Conservation (phyloP, 2,113 vertebrate genomes). For the Tupaia tana region DNA sequence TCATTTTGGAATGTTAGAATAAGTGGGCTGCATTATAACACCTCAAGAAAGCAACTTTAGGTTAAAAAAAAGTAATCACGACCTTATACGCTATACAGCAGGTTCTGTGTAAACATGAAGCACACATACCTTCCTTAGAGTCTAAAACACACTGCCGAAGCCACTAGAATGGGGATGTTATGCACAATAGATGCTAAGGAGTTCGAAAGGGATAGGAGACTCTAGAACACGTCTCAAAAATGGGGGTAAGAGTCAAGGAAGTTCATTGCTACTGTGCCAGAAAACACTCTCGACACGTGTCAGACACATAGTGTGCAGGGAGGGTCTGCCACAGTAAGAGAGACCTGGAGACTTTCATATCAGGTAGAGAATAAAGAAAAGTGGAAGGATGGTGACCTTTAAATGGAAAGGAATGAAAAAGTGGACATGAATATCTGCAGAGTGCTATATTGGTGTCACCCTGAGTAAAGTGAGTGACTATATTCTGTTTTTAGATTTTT, state of each 20-base stretch:
- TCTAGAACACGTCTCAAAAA: background rate
- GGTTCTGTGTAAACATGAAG: background rate
- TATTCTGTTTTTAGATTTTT: too few relatives aligned
- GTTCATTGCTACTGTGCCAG: background rate
- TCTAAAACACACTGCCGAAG: slow-evolving; percentile 7
- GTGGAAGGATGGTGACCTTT: background rate
- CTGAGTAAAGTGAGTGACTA: background rate
- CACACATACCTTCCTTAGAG: background rate
- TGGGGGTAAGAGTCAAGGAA: slow-evolving; percentile 34
- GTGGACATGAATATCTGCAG: background rate
- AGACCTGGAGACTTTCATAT: background rate
- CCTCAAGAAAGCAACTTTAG: background rate
- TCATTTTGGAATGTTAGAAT: background rate
- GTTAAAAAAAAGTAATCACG: background rate
- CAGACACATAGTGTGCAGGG: background rate
- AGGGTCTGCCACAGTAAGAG: background rate
- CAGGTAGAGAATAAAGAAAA: background rate
- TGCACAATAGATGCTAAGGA: background rate
- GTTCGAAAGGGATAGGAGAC: background rate
- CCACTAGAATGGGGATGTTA: background rate
- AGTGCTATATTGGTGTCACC: background rate
- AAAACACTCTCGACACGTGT: background rate
- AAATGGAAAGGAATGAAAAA: slow-evolving; percentile 7
- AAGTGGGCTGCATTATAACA: background rate
- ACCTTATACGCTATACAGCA: background rate